These are phyloP conservation scores for Pocillopora damicornis DNA, from an alignment of 64 coral and sea anemone species.

Conservation along the genomic window DNA sequence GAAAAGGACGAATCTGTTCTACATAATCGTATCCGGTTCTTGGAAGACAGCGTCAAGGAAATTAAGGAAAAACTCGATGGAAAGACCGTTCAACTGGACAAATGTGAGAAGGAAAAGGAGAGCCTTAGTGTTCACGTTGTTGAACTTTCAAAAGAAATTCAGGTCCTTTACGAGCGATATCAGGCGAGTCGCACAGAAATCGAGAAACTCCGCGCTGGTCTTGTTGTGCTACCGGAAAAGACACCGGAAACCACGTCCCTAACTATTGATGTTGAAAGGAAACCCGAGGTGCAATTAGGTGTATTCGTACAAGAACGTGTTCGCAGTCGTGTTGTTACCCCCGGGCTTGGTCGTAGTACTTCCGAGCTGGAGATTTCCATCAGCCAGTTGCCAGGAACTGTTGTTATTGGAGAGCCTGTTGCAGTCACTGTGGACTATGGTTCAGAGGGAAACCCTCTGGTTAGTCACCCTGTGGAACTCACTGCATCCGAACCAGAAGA, in stretches of 20 bases:
- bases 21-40: constrained; percentile 14
- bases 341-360: constrained; percentile 13
- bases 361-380: constrained; percentile 27
- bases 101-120: constrained; percentile 40
- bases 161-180: constrained; percentile 20
- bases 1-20: constrained; percentile 34
- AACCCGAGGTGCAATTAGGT: constrained; percentile 30
- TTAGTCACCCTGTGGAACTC: constrained; percentile 24
- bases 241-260: constrained; percentile 25
- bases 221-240: background rate
- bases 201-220: constrained; percentile 1
- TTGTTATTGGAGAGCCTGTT: constrained; percentile 27
- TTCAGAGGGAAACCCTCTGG: background rate
- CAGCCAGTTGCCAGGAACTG: constrained; percentile 36
- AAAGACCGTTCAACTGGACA: constrained; percentile 14
- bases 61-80: constrained; percentile 5
- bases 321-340: constrained; percentile 24
- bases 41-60: constrained; percentile 24
- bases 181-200: background rate
- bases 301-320: constrained; percentile 37
- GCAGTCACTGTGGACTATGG: constrained; percentile 15
- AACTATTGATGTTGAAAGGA: constrained; percentile 29
- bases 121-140: constrained; percentile 18
- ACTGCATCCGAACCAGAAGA: constrained; percentile 24
- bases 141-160: constrained; percentile 29